phyloP scores from a whole-genome alignment of 2,113 vertebrate genomes.

The Tilapia sparmanii region DNA sequence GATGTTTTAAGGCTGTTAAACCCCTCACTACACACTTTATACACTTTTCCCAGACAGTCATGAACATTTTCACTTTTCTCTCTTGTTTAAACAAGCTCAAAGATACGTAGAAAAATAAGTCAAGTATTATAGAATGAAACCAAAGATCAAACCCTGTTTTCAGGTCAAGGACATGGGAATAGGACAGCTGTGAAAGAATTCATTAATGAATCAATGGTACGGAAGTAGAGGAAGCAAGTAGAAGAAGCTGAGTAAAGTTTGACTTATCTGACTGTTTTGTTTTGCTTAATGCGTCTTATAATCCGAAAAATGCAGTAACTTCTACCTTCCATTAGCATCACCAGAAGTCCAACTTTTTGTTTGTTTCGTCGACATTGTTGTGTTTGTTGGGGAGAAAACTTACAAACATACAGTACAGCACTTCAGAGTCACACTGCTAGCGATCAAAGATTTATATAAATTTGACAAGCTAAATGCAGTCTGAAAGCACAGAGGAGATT shows the following conservation, averaged over 20 bases:
- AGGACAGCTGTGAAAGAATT: not conserved
- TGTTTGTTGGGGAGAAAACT: not conserved
- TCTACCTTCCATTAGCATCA: not conserved
- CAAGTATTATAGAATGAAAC: not conserved
- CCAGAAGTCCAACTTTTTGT: not conserved
- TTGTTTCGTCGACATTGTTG: not conserved
- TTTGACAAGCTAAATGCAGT: not conserved
- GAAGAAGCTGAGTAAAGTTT: not conserved
- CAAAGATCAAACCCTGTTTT: not conserved
- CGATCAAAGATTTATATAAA: not conserved
- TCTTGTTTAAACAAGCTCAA: not conserved
- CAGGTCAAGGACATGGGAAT: not conserved
- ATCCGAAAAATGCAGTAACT: not conserved
- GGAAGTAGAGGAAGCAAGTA: not conserved
- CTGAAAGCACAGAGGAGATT: not conserved
- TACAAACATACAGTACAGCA: not conserved
- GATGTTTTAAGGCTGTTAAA: not conserved
- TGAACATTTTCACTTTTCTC: not conserved
- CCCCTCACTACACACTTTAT: not conserved
- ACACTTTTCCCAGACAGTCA: not conserved
- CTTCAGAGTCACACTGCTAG: not conserved
- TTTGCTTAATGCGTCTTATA: not conserved
- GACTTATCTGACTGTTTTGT: not conserved
- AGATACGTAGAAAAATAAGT: not conserved
- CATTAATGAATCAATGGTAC: not conserved